Percentiles rank a stretch among this genome's conserved stretches.
Evolutionary conservation across 2,888 invertebrate genomes (phyloP).

Genomic region (Eristalinus aeneus): DNA sequence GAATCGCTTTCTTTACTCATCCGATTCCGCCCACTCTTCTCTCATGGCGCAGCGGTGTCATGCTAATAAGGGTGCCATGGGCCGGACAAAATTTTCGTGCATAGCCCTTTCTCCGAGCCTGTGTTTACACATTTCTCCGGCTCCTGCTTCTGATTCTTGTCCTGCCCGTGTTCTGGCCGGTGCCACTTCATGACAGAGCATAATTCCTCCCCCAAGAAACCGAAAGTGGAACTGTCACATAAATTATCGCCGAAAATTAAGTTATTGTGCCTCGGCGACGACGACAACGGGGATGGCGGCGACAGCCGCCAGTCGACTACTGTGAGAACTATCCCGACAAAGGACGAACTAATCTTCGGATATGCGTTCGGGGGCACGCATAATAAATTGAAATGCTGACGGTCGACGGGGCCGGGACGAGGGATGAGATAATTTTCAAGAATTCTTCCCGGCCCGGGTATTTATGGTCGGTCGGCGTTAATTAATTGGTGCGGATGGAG

Average conservation of each 20-base stretch:
- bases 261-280: constrained; percentile 43
- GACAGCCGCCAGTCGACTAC: not conserved
- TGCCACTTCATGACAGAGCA: constrained; percentile 44
- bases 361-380: constrained; percentile 49
- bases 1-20: constrained; percentile 30
- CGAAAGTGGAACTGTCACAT: constrained; percentile 57
- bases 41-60: constrained; percentile 25
- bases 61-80: constrained; percentile 38
- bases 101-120: constrained; percentile 20
- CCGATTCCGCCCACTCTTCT: not conserved
- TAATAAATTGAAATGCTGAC: constrained; percentile 55
- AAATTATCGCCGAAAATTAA: constrained; percentile 67
- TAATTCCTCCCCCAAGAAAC: constrained; percentile 28
- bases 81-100: constrained; percentile 18
- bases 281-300: not conserved
- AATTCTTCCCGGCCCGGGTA: constrained; percentile 50
- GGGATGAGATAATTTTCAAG: constrained; percentile 50
- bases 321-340: constrained; percentile 14
- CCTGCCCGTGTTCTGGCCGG: constrained; percentile 1
- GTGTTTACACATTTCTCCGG: constrained; percentile 12
- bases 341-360: constrained; percentile 56
- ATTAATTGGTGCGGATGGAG: constrained; percentile 58
- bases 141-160: not conserved
- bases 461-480: constrained; percentile 64
- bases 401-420: constrained; percentile 1